Conservation (phyloP, 2,797 vertebrate species). For the Huso huso region DNA sequence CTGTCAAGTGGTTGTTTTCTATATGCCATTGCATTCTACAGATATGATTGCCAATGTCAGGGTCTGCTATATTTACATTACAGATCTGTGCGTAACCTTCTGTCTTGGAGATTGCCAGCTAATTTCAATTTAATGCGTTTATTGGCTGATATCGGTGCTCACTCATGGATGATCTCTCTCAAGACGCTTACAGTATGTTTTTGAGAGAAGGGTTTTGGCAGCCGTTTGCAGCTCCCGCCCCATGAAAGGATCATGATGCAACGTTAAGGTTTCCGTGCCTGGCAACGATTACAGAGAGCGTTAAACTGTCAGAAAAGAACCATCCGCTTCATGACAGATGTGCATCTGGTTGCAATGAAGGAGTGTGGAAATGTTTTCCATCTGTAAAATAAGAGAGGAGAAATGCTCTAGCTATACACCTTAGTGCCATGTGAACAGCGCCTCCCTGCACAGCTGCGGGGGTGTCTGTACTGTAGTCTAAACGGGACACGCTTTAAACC, state of each 20-base stretch:
- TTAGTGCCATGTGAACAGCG: constrained; percentile 32
- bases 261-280: not conserved
- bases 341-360: constrained; percentile 19
- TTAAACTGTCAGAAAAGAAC: not conserved
- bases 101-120: not conserved
- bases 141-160: not conserved
- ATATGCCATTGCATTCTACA: no score
- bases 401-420: constrained; percentile 19
- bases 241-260: constrained; percentile 16
- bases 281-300: not conserved
- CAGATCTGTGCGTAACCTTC: no score
- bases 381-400: constrained; percentile 41
- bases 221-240: no score
- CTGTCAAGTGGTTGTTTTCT: no score
- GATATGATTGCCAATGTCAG: no score
- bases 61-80: no score
- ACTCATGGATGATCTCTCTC: not conserved
- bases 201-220: not conserved
- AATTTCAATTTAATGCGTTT: not conserved
- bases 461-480: constrained; percentile 8
- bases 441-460: constrained; percentile 22
- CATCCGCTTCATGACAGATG: constrained; percentile 37
- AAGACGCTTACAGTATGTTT: not conserved
- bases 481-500: constrained; percentile 20
- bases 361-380: constrained; percentile 57